Conservation (phyloP, 2,797 vertebrate species). For the Sebastes cheni region DNA sequence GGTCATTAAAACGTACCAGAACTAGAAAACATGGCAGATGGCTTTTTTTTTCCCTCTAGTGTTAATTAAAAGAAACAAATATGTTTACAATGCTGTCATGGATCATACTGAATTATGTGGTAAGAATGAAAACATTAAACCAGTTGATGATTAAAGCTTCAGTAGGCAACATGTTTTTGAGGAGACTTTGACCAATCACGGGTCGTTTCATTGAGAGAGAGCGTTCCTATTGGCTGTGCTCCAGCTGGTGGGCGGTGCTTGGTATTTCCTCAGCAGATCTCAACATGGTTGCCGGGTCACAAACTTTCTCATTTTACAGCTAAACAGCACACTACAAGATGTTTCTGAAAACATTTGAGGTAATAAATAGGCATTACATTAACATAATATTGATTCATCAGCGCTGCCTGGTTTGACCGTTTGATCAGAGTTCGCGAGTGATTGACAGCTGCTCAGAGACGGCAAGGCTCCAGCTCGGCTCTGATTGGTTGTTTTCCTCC, state of each 20-base stretch:
- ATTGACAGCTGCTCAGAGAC: not conserved
- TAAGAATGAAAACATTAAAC: conserved; percentile 3
- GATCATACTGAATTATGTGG: not conserved
- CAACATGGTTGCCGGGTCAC: not conserved
- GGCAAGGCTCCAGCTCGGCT: not conserved
- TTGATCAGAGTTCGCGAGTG: not conserved
- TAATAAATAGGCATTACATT: not conserved
- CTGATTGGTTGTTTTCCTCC: not conserved
- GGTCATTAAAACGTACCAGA: conserved; percentile 32
- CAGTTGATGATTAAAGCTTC: not conserved
- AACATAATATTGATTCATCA: not conserved
- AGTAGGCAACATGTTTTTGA: not conserved
- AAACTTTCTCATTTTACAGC: not conserved
- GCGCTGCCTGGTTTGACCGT: not conserved
- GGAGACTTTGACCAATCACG: not conserved
- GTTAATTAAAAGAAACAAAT: conserved; percentile 47
- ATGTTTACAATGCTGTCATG: conserved; percentile 23
- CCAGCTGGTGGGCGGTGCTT: not conserved
- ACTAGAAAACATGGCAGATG: conserved; percentile 13
- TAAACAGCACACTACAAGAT: not conserved
- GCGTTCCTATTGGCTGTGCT: not conserved
- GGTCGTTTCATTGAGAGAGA: not conserved
- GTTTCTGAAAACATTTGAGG: too few relatives aligned
- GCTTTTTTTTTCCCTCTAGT: not conserved
- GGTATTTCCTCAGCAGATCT: not conserved